Evolutionary conservation across 2,113 vertebrate genomes (phyloP).

Genomic region (Cercocebus atys): DNA sequence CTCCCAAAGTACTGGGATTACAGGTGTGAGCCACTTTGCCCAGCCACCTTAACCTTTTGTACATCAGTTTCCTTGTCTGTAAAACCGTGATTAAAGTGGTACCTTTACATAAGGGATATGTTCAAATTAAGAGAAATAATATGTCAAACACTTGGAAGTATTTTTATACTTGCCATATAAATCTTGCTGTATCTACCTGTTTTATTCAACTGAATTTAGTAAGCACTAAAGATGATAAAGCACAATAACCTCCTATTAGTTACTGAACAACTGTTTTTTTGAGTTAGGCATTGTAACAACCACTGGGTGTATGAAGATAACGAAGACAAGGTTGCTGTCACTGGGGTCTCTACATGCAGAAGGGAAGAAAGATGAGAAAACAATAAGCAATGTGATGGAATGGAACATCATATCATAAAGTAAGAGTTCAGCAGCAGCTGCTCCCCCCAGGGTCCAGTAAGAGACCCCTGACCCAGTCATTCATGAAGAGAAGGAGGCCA

Average conservation of each 20-base stretch:
- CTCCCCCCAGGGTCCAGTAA: background rate
- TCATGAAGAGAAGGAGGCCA: background rate
- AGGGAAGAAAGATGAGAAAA: background rate
- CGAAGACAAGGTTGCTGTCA: background rate
- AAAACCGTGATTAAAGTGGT: background rate
- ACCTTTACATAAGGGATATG: background rate
- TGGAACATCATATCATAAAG: background rate
- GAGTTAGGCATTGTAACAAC: background rate
- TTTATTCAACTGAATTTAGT: background rate
- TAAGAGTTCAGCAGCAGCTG: background rate
- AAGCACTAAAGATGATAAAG: background rate
- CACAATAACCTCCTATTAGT: background rate
- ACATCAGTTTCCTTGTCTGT: background rate
- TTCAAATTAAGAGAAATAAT: background rate
- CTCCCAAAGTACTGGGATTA: too few relatives aligned
- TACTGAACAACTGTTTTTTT: background rate
- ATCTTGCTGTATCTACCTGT: too few relatives aligned
- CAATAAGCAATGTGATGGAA: background rate
- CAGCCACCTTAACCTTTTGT: background rate
- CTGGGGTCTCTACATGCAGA: background rate
- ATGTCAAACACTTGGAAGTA: background rate
- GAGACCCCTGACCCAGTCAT: background rate
- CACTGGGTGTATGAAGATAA: background rate
- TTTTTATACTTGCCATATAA: too few relatives aligned
- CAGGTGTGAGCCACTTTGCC: too few relatives aligned